Conservation (phyloP, 2,888 invertebrate species). For the Drosophila subquinaria region DNA sequence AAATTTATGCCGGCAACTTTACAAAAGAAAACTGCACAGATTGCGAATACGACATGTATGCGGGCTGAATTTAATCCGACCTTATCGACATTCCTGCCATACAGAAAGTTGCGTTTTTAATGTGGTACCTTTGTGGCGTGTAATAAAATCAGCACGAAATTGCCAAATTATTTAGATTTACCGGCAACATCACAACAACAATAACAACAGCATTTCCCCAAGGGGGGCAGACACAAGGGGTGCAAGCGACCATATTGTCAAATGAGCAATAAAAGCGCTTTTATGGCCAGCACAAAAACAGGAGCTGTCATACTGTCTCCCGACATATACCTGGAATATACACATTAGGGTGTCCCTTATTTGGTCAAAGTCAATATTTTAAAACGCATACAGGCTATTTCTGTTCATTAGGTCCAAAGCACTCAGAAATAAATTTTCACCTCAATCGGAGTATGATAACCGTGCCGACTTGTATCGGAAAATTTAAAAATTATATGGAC, state of each 20-base stretch:
- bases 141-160: slow-evolving; percentile 80
- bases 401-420: too few species aligned
- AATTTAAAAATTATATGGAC: too few species aligned
- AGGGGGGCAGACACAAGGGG: slow-evolving; percentile 5
- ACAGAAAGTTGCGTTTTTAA: slow-evolving; percentile 54
- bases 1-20: slow-evolving; percentile 16
- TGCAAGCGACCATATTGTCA: slow-evolving; percentile 72
- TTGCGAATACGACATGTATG: slow-evolving; percentile 40
- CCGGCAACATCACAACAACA: slow-evolving; percentile 51
- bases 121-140: slow-evolving; percentile 72
- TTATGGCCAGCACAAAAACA: slow-evolving; percentile 65
- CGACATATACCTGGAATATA: slow-evolving; percentile 14
- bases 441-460: too few species aligned
- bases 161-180: slow-evolving; percentile 82
- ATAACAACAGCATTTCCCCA: slow-evolving; percentile 11
- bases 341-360: too few species aligned
- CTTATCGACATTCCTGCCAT: slow-evolving; percentile 52
- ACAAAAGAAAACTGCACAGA: slow-evolving; percentile 2
- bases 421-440: too few species aligned
- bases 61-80: slow-evolving; percentile 49
- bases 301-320: slow-evolving; percentile 29
- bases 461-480: too few species aligned
- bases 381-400: too few species aligned
- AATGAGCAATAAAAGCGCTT: slow-evolving; percentile 80
- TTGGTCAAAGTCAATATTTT: too few species aligned